Evolutionary conservation across 2,888 invertebrate genomes (phyloP), one percentile per base, ranked within the genome.

Genomic region (Prosopocoilus inquinatus): DNA sequence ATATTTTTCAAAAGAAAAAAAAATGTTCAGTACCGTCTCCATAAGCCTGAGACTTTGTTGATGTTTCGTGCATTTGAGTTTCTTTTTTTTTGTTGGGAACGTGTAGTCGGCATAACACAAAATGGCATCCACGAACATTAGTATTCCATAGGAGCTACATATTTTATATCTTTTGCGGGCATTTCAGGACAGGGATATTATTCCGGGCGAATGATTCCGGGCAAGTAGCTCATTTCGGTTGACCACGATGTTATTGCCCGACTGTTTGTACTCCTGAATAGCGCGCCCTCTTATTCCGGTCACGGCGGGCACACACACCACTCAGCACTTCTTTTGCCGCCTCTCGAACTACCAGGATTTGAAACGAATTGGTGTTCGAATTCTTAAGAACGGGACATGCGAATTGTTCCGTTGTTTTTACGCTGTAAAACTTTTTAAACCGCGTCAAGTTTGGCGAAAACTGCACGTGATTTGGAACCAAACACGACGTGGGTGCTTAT

Each of bases 111-210:
- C 41, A 41, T 15, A 9, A 41, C 16, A 41, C 41, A 41, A 48
- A 28, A 28, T 28, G 20, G 20, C 8, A 45, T 41, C 20, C 38
- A 39, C 43, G 41, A 28, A 53, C 60, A 71, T 75, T 73, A 73
- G 73, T 74, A 75, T 75, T 73, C 75, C 55, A 61, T 57, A 48
- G 68, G 63, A 61, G 73, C 64, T 67, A 71, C 71, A 74, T 74
- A 75, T 74, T 75, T 75, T 74, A 75, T 75, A 73, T 74, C 74
- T 74, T 73, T 72, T 72, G 73, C 68, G 69, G 71, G 70, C 65
- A 69, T 71, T 72, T 68, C 68, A 66, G 70, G 71, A 71, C 72
- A 71, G 66, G 67, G 71, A 68, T 71, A 72, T 73, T 73, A 73
- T 73, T 70, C 71, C 70, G 66, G 61, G 63, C 66, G 70, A 71